phyloP scores from a whole-genome alignment of 2,888 invertebrate genomes.

The Polydrusus tereticollis region DNA sequence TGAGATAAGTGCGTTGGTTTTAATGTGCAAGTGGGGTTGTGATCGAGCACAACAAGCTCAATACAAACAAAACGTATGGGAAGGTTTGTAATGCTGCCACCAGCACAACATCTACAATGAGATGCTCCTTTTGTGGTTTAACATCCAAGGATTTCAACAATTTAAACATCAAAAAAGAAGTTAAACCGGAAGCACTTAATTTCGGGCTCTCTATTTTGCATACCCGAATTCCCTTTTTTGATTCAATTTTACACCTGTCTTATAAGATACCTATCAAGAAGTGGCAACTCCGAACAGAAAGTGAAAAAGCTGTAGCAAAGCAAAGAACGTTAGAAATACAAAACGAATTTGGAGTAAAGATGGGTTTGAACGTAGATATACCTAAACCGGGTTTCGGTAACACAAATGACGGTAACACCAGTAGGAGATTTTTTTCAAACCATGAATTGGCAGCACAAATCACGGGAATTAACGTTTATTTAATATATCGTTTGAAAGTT shows the following conservation, averaged over 20 bases:
- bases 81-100: conserved; percentile 41
- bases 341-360: conserved; percentile 44
- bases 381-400: conserved; percentile 2
- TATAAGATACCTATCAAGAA: not conserved
- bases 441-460: conserved; percentile 5
- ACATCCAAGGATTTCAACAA: conserved; percentile 52
- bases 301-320: conserved; percentile 33
- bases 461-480: conserved; percentile 1
- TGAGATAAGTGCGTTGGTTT: conserved; percentile 30
- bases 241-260: conserved; percentile 11
- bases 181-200: not conserved
- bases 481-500: not conserved
- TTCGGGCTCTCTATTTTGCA: conserved; percentile 49
- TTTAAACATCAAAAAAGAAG: conserved; percentile 1
- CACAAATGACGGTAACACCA: too few species aligned
- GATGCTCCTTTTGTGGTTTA: conserved; percentile 51
- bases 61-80: conserved; percentile 56
- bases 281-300: not conserved
- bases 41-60: conserved; percentile 53
- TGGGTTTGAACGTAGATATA: conserved; percentile 27
- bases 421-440: conserved; percentile 32
- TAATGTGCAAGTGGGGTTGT: conserved; percentile 53
- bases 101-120: conserved; percentile 51
- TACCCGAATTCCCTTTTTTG: conserved; percentile 47
- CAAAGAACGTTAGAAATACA: conserved; percentile 49